phyloP scores from a whole-genome alignment of 2,113 vertebrate species.

The Thamnaconus septentrionalis region DNA sequence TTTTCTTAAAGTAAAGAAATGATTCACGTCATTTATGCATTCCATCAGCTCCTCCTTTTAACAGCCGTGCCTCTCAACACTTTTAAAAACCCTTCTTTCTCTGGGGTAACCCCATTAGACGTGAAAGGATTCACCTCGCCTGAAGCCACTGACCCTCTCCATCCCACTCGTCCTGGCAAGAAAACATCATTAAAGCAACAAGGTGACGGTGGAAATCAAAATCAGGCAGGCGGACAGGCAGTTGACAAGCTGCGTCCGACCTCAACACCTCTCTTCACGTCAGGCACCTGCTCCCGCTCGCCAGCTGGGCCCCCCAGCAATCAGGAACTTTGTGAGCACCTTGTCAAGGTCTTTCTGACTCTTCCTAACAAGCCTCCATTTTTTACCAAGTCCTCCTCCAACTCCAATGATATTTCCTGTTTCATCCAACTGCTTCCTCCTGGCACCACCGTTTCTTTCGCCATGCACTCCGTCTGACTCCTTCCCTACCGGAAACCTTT shows the following conservation, averaged over 20 bases:
- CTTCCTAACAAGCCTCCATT: conserved; percentile 39
- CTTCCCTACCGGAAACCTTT: neutral
- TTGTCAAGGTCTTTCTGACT: conserved; percentile 35
- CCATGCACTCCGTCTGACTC: conserved; percentile 1
- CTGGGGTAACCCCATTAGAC: neutral
- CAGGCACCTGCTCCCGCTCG: neutral
- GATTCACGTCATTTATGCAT: too few species aligned
- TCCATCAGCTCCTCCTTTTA: too few species aligned
- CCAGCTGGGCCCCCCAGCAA: neutral
- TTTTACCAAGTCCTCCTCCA: conserved; percentile 4
- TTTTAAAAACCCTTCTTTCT: neutral
- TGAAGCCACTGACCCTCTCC: conserved; percentile 24
- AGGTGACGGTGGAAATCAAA: conserved; percentile 11
- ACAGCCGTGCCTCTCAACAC: neutral
- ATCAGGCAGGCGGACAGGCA: neutral
- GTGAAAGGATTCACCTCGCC: conserved; percentile 12
- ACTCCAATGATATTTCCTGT: conserved; percentile 7
- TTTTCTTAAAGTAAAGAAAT: too few species aligned
- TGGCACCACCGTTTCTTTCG: neutral
- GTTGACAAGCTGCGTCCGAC: too few species aligned
- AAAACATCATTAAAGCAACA: conserved; percentile 51
- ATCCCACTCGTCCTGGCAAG: neutral
- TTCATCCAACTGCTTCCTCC: conserved; percentile 6
- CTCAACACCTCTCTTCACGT: too few species aligned
- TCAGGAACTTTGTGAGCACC: conserved; percentile 35